Base-by-base conservation (phyloP, 1,140 invertebrate genomes). In the Platyscapa corneri region DNA sequence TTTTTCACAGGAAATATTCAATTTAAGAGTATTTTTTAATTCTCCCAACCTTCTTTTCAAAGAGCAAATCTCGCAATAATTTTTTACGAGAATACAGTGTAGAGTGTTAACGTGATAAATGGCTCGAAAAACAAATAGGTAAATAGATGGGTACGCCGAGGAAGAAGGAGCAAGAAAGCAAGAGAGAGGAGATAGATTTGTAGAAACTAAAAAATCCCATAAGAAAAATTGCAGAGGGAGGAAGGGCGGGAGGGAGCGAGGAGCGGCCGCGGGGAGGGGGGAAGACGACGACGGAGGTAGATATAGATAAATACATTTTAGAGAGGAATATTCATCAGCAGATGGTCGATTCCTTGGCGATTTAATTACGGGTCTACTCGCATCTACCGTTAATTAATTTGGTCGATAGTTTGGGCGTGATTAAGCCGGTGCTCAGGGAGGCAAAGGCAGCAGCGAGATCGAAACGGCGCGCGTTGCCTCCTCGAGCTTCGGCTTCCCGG, bases 331-430 rank as follows among this genome's bases (percentile, higher is more conserved):
- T 90, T 91, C 89, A 91, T 91, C 89, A 90, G 87, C 87, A 88
- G 87, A 86, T 53, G 87, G 87, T 86, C 85, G 89, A 90, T 91
- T 91, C 87, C 82, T 89, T 87, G 87, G 88, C 88, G 87, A 90
- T 91, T 91, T 90, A 91, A 92, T 92, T 90, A 90, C 89, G 80
- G 79, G 86, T 87, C 84, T 83, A 86, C 86, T 85, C 78, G 85
- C 84, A 82, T 89, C 87, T 89, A 86, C 84, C 87, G 88, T 90
- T 90, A 91, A 91, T 91, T 91, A 90, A 90, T 91, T 91, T 89
- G 86, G 86, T 70, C 87, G 89, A 89, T 90, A 89, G 87, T 89
- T 89, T 86, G 84, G 87, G 81, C 83, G 87, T 89, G 90, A 91
- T 90, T 90, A 91, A 90, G 83, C 76, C 85, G 78, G 64, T 70